A percentile compares a stretch with the other conserved stretches of the same genome.
These are phyloP conservation scores for Agapornis roseicollis DNA, from an alignment of 2,113 vertebrate species.

Conservation along the genomic window DNA sequence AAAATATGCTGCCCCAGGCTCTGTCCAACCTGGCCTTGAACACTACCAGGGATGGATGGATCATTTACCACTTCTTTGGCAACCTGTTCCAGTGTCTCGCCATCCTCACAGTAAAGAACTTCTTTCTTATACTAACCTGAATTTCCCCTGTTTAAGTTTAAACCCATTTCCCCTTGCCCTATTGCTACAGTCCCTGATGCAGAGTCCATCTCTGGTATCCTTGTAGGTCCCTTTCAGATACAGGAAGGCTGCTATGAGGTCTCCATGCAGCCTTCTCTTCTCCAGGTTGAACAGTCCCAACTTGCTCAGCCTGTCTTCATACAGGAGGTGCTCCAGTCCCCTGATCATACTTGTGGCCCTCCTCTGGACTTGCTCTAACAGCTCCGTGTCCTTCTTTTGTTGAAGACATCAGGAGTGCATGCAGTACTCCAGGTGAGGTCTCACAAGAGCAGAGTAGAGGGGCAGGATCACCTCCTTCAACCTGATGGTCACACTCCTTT, in stretches of 20 bases:
- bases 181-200: not conserved
- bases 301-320: no score
- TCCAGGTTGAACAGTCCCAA: no score
- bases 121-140: not conserved
- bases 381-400: not conserved
- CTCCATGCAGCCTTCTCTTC: no score
- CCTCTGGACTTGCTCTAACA: not conserved
- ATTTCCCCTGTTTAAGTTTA: not conserved
- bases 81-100: not conserved
- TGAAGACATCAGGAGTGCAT: not conserved
- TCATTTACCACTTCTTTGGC: not conserved
- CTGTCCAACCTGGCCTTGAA: not conserved
- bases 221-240: not conserved
- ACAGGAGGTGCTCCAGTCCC: not conserved
- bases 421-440: not conserved
- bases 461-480: not conserved
- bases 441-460: not conserved
- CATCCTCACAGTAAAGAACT: no score
- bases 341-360: not conserved
- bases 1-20: not conserved
- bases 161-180: not conserved
- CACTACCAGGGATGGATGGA: not conserved
- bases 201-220: not conserved
- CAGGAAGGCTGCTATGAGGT: no score
- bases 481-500: not conserved